Evolutionary conservation across 2,113 vertebrate species (phyloP).

Genomic region (Rutilus rutilus): DNA sequence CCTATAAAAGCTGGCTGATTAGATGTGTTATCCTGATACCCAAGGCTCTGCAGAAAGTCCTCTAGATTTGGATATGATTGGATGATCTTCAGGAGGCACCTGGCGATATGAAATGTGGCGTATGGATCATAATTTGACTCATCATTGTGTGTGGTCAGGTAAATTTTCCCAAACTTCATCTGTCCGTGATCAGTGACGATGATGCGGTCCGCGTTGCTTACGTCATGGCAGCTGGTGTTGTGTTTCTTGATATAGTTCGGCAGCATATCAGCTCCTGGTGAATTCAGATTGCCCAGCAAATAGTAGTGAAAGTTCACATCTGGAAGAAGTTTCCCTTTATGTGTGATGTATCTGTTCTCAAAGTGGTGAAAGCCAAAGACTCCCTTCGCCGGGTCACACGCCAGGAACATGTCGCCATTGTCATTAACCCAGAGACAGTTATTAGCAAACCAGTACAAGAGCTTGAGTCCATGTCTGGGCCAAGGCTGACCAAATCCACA

Average conservation of each 20-base stretch:
- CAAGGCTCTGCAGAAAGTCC: neutral
- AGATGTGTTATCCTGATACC: neutral
- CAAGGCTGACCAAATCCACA: slow-evolving; percentile 34
- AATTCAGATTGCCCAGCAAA: slow-evolving; percentile 14
- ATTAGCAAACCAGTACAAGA: slow-evolving; percentile 47
- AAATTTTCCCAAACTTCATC: neutral
- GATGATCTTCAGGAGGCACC: slow-evolving; percentile 23
- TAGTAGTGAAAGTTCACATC: neutral
- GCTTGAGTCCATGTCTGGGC: slow-evolving; percentile 49
- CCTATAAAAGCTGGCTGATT: too few species aligned
- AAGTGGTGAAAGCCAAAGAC: slow-evolving; percentile 44
- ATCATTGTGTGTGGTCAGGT: slow-evolving; percentile 29
- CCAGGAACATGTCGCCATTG: neutral
- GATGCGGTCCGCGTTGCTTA: slow-evolving; percentile 3
- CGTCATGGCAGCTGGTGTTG: neutral
- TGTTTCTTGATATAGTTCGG: neutral
- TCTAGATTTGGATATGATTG: neutral
- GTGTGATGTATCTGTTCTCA: neutral
- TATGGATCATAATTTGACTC: neutral
- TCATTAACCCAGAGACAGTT: neutral
- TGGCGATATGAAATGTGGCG: slow-evolving; percentile 36
- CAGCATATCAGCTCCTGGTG: neutral
- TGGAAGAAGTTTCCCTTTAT: neutral
- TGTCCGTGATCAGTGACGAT: neutral
- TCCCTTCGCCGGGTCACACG: rapidly evolving